Evolutionary conservation across 2,113 vertebrate genomes (phyloP).

Genomic region (Rutilus rutilus): DNA sequence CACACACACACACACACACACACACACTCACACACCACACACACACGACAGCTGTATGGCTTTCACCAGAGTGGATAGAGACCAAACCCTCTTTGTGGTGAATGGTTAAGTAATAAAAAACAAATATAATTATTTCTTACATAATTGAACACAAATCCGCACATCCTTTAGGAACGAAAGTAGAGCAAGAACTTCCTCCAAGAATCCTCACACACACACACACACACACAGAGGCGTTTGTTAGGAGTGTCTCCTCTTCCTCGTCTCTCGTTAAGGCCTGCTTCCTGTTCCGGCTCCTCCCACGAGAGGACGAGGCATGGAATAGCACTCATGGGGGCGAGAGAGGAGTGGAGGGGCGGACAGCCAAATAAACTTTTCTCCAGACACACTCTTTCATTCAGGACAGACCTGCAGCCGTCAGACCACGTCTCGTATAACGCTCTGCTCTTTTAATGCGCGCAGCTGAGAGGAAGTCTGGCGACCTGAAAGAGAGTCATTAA

Average conservation of each 20-base stretch:
- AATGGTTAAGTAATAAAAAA: neutral
- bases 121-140: neutral
- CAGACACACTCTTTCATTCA: constrained; percentile 67
- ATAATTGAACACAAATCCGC: neutral
- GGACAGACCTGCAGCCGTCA: constrained; percentile 13
- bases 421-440: constrained; percentile 15
- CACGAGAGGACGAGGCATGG: constrained; percentile 71
- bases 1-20: constrained; percentile 15
- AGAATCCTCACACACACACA: constrained; percentile 25
- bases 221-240: constrained; percentile 35
- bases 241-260: constrained; percentile 69
- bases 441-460: neutral
- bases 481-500: constrained; percentile 5
- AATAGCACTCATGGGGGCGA: constrained; percentile 73
- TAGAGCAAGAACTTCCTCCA: constrained; percentile 36
- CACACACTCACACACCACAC: neutral
- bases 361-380: constrained; percentile 76
- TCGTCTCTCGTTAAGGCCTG: constrained; percentile 73
- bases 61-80: constrained; percentile 9
- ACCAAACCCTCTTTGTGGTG: constrained; percentile 15
- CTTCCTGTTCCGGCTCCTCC: constrained; percentile 76
- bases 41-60: neutral
- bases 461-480: constrained; percentile 37
- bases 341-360: constrained; percentile 65
- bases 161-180: neutral